phyloP scores from a whole-genome alignment of 2,797 vertebrate species.

The Neosilurus hyrtlii region DNA sequence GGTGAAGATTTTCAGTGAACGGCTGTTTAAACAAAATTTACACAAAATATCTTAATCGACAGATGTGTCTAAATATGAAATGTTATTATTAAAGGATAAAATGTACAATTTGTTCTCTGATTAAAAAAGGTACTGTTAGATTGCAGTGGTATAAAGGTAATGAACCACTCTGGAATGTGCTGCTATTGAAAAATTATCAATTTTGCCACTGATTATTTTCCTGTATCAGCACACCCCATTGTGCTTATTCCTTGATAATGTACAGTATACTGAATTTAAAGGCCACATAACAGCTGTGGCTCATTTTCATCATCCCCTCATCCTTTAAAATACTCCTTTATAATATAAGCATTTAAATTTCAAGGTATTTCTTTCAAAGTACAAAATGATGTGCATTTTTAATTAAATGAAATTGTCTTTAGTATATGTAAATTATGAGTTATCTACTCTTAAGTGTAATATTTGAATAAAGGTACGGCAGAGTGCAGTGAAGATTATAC shows the following conservation, averaged over 20 bases:
- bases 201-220: neutral
- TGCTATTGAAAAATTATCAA: neutral
- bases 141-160: neutral
- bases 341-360: neutral
- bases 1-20: neutral
- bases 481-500: too few relatives aligned
- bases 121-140: neutral
- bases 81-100: neutral
- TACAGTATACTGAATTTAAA: neutral
- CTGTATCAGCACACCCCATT: neutral
- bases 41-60: neutral
- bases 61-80: neutral
- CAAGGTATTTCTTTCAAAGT: neutral
- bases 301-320: neutral
- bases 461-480: neutral
- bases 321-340: neutral
- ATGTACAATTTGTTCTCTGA: neutral
- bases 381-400: neutral
- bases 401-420: neutral
- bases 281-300: neutral
- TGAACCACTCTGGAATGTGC: neutral
- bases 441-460: neutral
- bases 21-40: neutral
- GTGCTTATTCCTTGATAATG: neutral
- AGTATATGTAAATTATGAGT: neutral